Percentiles rank a stretch among this genome's conserved stretches.
Conservation (phyloP, 2,113 vertebrate genomes). For the Orcinus orca region DNA sequence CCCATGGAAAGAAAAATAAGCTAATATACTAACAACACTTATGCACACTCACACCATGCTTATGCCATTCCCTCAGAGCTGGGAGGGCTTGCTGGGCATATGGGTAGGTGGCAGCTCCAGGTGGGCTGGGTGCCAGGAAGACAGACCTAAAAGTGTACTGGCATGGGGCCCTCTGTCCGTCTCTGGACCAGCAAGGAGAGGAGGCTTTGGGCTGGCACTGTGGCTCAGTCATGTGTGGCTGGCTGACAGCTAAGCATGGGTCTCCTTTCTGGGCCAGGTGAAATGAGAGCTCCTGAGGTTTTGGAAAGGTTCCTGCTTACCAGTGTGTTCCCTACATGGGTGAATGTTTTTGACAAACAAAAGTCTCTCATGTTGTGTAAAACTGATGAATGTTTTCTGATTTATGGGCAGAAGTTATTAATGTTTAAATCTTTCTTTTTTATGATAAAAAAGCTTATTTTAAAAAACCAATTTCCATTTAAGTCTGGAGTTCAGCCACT, state of each 20-base stretch:
- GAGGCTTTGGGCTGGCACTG: neutral
- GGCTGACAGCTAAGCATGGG: neutral
- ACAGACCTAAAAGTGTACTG: neutral
- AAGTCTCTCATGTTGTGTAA: neutral
- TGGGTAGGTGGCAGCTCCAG: neutral
- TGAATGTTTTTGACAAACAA: neutral
- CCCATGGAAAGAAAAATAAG: neutral
- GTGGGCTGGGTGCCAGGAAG: neutral
- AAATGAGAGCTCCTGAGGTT: neutral
- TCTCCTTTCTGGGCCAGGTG: neutral
- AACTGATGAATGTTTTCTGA: conserved; percentile 3
- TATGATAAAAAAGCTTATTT: neutral
- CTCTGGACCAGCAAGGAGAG: neutral
- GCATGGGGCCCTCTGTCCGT: neutral
- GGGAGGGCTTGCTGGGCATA: neutral
- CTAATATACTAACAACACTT: neutral
- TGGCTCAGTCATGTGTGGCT: neutral
- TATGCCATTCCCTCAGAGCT: accelerated
- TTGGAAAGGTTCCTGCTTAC: neutral
- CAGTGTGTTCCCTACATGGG: neutral
- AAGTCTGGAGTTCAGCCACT: neutral
- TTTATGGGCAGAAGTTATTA: conserved; percentile 4
- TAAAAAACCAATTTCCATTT: neutral
- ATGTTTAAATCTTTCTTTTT: conserved; percentile 9
- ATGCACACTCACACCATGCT: neutral